Evolutionary conservation across 1,140 invertebrate species (phyloP).

Genomic region (Monomorium pharaonis): DNA sequence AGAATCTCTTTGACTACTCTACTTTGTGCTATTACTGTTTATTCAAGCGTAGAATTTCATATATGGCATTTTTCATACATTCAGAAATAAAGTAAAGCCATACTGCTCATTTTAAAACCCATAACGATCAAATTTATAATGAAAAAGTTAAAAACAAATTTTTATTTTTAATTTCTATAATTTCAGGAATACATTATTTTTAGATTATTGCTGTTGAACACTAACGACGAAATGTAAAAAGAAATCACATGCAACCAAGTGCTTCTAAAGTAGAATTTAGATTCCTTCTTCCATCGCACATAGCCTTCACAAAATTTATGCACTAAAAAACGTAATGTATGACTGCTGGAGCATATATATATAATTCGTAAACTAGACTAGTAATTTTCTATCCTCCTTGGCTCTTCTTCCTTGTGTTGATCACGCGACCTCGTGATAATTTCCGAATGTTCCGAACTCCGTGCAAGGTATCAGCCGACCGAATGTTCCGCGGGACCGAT

Average conservation of each 20-base stretch:
- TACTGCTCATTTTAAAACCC: neutral
- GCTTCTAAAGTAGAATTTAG: neutral
- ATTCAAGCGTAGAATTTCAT: neutral
- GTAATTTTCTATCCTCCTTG: neutral
- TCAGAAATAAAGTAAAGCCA: neutral
- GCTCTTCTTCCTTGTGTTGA: neutral
- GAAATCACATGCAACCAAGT: neutral
- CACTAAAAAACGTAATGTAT: neutral
- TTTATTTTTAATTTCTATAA: too few species aligned
- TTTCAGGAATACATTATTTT: neutral
- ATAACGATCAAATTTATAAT: neutral
- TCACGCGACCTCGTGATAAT: conserved; percentile 49
- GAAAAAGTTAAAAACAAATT: conserved; percentile 4
- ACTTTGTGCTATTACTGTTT: neutral
- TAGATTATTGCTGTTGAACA: neutral
- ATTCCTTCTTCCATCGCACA: neutral
- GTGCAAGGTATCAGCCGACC: conserved; percentile 39
- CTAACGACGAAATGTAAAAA: neutral
- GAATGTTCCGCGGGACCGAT: conserved; percentile 3
- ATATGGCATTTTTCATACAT: neutral
- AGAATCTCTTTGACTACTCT: neutral
- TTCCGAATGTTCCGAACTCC: conserved; percentile 36
- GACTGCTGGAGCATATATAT: neutral
- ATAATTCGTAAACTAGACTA: neutral
- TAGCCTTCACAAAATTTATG: neutral